Percentiles rank a stretch among this genome's conserved stretches.
phyloP scores from a whole-genome alignment of 1,140 invertebrate genomes.

The Tetramorium parvispinum region DNA sequence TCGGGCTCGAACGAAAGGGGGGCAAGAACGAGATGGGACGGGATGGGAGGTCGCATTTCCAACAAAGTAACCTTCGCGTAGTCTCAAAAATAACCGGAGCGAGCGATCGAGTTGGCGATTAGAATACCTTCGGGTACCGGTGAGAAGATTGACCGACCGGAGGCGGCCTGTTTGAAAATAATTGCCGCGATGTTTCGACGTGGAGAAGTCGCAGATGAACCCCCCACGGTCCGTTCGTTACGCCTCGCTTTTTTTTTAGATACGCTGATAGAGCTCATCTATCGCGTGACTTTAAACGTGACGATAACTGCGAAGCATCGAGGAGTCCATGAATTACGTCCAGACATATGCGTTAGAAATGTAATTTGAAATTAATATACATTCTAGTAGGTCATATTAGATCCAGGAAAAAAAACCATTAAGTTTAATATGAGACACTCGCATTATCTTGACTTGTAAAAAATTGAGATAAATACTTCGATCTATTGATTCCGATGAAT shows the following conservation, averaged over 20 bases:
- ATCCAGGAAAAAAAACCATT: neutral
- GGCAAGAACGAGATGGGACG: neutral
- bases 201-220: conserved; percentile 72
- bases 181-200: conserved; percentile 65
- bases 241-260: conserved; percentile 58
- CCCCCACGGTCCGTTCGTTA: conserved; percentile 64
- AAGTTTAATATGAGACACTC: neutral
- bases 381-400: neutral
- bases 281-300: conserved; percentile 15
- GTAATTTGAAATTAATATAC: neutral
- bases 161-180: conserved; percentile 65
- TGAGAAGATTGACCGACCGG: conserved; percentile 54
- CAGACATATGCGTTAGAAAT: neutral
- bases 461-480: neutral
- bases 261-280: neutral
- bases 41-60: conserved; percentile 14
- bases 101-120: conserved; percentile 55
- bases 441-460: neutral
- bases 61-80: conserved; percentile 54
- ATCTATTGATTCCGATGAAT: neutral
- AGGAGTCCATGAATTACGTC: neutral
- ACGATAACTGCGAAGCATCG: neutral
- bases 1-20: conserved; percentile 30
- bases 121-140: conserved; percentile 53
- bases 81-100: conserved; percentile 67